Evolutionary conservation across 2,797 vertebrate species (phyloP), one percentile per base, ranked within the genome.

Genomic region (Acanthopagrus latus): DNA sequence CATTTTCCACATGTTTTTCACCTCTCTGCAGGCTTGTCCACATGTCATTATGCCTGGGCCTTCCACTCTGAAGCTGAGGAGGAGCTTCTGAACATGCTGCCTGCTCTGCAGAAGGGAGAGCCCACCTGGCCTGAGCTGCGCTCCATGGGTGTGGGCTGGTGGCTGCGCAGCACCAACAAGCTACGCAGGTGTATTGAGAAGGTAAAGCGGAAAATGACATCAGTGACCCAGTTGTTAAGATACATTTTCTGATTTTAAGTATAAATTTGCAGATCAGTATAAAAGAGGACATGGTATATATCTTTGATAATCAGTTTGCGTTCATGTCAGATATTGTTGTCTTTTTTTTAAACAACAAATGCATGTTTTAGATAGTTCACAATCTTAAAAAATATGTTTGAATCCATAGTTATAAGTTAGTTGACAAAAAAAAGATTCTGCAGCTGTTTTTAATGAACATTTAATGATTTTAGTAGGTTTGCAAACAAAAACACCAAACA

Each of bases 1-100:
- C 2, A 20, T 62, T 50, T 64, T 17, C 3, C 18, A 7, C 7
- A 0, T 18, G 11, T 2, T 14, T 67, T 51, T 67, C 5, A 23
- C 1, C 33, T 71, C 7, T 58, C 50, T 67, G 8, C 82, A 99
- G 98, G 98, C 20, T 89, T 99, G 72, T 99, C 98, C 62, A 98
- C 97, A 3, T 97, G 97, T 91, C 97, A 99, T 81, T 99, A 97
- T 88, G 97, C 97, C 67, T 99, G 98, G 98, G 98, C 98, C 0
- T 99, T 99, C 93, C 98, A 99, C 91, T 99, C 98, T 0, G 98
- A 99, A 84, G 97, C 97, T 0, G 97, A 99, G 91, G 97, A 99
- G 91, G 98, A 99, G 80, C 93, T 99, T 47, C 90, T 99, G 52
- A 96, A 94, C 89, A 97, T 97, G 97, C 93, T 99, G 3, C 98